Conservation (phyloP, 2,113 vertebrate species). For the Callaeas wilsoni region DNA sequence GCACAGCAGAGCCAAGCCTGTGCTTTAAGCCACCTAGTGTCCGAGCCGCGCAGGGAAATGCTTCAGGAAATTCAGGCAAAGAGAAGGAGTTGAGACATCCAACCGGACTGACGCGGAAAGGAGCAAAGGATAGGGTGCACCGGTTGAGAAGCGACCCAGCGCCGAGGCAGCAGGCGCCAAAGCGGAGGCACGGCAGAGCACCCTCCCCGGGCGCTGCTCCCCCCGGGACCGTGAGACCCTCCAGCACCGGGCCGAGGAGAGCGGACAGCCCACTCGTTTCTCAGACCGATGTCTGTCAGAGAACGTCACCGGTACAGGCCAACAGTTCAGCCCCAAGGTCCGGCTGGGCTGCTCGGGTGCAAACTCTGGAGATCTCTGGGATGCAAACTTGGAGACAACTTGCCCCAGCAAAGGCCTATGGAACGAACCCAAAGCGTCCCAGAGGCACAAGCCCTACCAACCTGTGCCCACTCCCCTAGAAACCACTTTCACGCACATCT, state of each 20-base stretch:
- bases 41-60: neutral
- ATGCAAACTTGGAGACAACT: neutral
- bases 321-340: neutral
- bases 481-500: neutral
- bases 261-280: neutral
- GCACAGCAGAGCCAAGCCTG: neutral
- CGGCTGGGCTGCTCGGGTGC: neutral
- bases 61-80: neutral
- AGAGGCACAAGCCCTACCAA: rapidly evolving
- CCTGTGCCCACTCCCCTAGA: neutral
- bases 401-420: neutral
- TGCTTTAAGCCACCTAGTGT: conserved; percentile 76
- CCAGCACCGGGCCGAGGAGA: rapidly evolving
- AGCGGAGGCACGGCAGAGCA: rapidly evolving
- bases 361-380: neutral
- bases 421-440: rapidly evolving
- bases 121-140: neutral
- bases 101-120: too few species aligned
- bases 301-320: neutral
- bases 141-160: rapidly evolving
- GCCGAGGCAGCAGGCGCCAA: neutral
- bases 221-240: rapidly evolving
- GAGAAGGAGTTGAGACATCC: neutral
- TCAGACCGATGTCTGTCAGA: rapidly evolving
- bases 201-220: rapidly evolving